Base-by-base conservation (phyloP, 2,888 invertebrate genomes). In the Hydrotaea cyrtoneurina region DNA sequence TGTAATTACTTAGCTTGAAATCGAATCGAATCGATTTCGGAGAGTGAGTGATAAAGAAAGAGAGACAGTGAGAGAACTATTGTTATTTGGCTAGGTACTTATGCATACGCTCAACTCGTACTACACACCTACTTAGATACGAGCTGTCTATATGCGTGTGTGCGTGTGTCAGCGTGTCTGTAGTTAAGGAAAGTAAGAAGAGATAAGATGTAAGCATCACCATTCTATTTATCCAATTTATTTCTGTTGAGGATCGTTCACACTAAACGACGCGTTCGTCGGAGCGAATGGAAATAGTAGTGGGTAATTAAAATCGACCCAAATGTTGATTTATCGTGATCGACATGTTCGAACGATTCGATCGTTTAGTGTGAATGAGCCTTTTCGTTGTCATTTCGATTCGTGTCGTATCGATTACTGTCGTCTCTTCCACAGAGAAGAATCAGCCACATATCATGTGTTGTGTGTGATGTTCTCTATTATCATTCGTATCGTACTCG, bases 151-250 rank as follows among this genome's bases (percentile, higher is more conserved):
- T 39, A 13, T 46, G 69, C 39, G 69, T 69, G 46, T 31, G 66
- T 39, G 64, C 36, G 64, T 36, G 43, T 66, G 66, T 36, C 19
- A n/a, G 64, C 39, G 43, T n/a, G 66, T 69, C n/a, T 21, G 19
- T 69, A 69, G 69, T 46, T 46, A 2, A 73, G 21, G 39, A 81
- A 36, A 77, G 31, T 4, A 31, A 31, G 31, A 31, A 31, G 31
- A 31, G 31, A 2, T 31, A 31, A 66, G 81, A 85, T 79, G 85
- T 85, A 85, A 85, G 82, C 85, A 82, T 77, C 69, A 69, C 15
- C 62, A 62, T 62, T 62, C n/a, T 31, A 4, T 31, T 31, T 31
- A 4, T 7, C 31, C 2, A 43, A 46, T 46, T 46, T 23, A 21
- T 69, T 69, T 23, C 69, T 69, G 66, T 66, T 2, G 31, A 31